These are phyloP conservation scores for Mormoops blainvillei DNA, from an alignment of 2,113 vertebrate species.

Conservation along the genomic window DNA sequence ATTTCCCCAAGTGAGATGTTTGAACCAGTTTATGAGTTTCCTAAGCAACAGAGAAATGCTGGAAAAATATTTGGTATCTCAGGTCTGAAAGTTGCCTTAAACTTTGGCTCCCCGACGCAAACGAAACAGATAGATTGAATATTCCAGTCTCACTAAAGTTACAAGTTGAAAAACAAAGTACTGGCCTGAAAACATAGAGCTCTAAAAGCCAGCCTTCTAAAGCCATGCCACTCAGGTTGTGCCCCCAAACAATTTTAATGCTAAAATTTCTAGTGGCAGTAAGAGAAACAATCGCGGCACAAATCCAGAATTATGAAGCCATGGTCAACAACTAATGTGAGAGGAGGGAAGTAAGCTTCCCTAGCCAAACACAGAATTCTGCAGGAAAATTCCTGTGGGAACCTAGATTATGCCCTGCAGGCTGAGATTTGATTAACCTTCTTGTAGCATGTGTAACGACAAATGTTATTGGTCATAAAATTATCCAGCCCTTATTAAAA, in stretches of 20 bases:
- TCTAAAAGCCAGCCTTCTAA: background rate
- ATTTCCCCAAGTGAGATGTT: conserved; percentile 74
- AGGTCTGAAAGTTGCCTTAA: conserved; percentile 65
- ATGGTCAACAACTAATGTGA: conserved; percentile 5
- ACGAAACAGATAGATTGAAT: conserved; percentile 59
- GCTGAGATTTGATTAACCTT: conserved; percentile 75
- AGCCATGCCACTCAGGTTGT: background rate
- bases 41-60: conserved; percentile 75
- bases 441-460: conserved; percentile 72
- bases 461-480: conserved; percentile 78
- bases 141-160: background rate
- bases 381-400: conserved; percentile 62
- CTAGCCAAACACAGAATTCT: conserved; percentile 47
- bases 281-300: background rate
- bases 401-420: conserved; percentile 65
- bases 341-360: conserved; percentile 10
- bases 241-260: background rate
- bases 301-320: background rate
- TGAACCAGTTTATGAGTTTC: conserved; percentile 72
- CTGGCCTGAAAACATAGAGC: background rate
- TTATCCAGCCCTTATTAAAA: conserved; percentile 76
- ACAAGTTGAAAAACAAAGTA: conserved; percentile 38
- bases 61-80: conserved; percentile 77
- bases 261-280: background rate
- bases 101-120: conserved; percentile 54